These are phyloP conservation scores for Chrysomela aeneicollis DNA, from an alignment of 2,888 invertebrate genomes.

Conservation along the genomic window DNA sequence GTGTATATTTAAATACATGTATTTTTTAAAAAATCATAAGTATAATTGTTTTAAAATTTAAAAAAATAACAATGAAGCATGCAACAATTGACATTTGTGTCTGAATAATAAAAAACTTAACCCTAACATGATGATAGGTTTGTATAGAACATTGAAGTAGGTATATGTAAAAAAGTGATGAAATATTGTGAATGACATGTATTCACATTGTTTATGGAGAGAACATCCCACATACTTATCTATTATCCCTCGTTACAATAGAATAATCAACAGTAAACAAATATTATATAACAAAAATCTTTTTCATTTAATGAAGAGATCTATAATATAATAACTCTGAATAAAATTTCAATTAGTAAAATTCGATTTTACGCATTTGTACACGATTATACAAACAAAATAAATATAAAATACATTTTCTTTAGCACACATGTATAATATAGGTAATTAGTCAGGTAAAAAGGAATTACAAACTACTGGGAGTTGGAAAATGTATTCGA, in stretches of 20 bases:
- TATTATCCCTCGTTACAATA: not conserved
- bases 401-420: not conserved
- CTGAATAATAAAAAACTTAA: constrained; percentile 44
- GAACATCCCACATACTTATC: constrained; percentile 26
- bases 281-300: constrained; percentile 1
- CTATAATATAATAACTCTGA: not conserved
- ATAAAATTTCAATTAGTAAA: not conserved
- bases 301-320: not conserved
- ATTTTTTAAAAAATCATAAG: constrained; percentile 43
- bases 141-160: constrained; percentile 36
- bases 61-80: constrained; percentile 48
- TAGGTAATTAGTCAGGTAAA: not conserved
- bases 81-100: constrained; percentile 48
- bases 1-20: not conserved
- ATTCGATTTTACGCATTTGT: not conserved
- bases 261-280: constrained; percentile 3
- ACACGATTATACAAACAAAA: not conserved
- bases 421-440: not conserved
- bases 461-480: not conserved
- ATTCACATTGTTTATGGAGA: constrained; percentile 32
- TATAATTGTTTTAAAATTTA: constrained; percentile 47
- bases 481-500: not conserved
- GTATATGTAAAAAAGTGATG: constrained; percentile 39
- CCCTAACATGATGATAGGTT: constrained; percentile 35
- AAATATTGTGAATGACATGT: constrained; percentile 30